phyloP scores from a whole-genome alignment of 2,888 invertebrate species.

The Tiphia femorata region DNA sequence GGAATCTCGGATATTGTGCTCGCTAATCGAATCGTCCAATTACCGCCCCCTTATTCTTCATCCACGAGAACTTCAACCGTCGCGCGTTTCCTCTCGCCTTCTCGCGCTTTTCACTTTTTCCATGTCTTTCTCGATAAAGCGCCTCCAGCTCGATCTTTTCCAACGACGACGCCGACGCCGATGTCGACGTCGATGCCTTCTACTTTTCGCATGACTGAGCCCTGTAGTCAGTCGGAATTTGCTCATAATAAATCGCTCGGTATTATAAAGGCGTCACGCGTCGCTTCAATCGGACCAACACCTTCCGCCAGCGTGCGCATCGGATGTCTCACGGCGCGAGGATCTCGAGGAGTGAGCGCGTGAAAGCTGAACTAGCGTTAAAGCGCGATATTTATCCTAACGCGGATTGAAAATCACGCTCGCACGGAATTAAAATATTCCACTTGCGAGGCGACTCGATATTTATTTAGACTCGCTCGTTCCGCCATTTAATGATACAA shows the following conservation, averaged over 20 bases:
- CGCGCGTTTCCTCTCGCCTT: not conserved
- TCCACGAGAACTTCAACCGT: not conserved
- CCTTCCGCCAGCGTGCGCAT: slow-evolving; percentile 26
- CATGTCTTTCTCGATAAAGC: not conserved
- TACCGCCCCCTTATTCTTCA: not conserved
- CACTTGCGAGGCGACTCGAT: no score
- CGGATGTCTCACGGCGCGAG: not conserved
- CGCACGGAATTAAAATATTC: no score
- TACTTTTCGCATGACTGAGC: slow-evolving; percentile 6
- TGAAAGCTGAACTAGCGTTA: no score
- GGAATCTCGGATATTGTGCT: slow-evolving; percentile 5
- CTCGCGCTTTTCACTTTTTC: not conserved
- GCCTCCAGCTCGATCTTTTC: not conserved
- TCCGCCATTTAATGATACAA: no score
- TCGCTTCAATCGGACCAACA: not conserved
- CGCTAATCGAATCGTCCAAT: slow-evolving; percentile 2
- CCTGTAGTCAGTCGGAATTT: slow-evolving; percentile 11
- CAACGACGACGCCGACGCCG: not conserved
- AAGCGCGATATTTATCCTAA: not conserved
- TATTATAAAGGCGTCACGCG: no score
- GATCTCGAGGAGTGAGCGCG: no score
- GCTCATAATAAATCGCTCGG: slow-evolving; percentile 22
- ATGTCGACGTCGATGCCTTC: no score
- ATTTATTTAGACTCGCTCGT: no score
- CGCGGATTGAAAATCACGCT: not conserved